Base-by-base conservation (phyloP, 2,797 vertebrate genomes). In the Percopsis omiscomaycus region DNA sequence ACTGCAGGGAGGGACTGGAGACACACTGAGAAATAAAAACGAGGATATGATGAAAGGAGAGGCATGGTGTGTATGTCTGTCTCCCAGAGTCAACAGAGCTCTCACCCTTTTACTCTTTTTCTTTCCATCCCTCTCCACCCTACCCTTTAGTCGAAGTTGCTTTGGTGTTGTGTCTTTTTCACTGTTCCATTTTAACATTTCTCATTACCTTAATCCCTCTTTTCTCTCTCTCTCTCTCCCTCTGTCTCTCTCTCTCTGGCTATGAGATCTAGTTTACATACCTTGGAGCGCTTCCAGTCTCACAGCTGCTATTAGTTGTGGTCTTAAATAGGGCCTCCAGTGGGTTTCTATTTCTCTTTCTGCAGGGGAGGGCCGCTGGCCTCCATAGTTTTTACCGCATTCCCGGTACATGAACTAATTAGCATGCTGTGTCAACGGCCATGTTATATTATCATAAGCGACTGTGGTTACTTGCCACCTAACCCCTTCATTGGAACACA, bases 21-120 rank as follows among this genome's bases (percentile, higher is more conserved):
- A 64, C 42, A 68, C 62, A 66, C 73, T 68, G 22, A 66, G 10
- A 48, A 16, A 54, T 5, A 54, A 12, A 54, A 28, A 3, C 47
- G 52, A 13, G 52, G 12, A 28, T 28, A 28, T 28, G 52, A 54
- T 12, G 29, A 28, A 54, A 12, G 22, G 44, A 16, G 49, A 53
- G 48, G 29, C 22, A 54, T 27, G 12, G 48, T 53, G 37, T 11
- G 55, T 11, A 67, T 86, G 53, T 8, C 66, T 72, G 74, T 61
- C 71, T 79, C 71, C 74, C 82, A 83, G 80, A 73, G 80, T 81
- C 77, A 84, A 78, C 81, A 77, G 5, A 5, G 12, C 42, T 32
- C 57, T 51, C 61, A 50, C 48, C 14, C n/a, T 67, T 15, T 70
- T 60, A 27, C 50, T 71, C 22, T 51, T 13, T 1, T 1, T 54